Conservation (phyloP, 2,888 invertebrate species). For the Myopa testacea region DNA sequence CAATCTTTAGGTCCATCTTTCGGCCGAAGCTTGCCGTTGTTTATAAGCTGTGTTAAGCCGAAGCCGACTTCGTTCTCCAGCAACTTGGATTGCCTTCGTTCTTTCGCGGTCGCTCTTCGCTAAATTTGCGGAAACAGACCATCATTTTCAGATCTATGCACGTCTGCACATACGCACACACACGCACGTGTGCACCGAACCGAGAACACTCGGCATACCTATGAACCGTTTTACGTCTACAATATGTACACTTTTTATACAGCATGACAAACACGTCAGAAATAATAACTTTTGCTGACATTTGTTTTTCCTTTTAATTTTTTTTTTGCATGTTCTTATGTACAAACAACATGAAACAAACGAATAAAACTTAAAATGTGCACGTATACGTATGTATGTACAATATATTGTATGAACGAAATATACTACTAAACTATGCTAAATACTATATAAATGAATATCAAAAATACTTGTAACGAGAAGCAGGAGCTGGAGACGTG, state of each 20-base stretch:
- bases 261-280: slow-evolving; percentile 2
- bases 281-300: not conserved
- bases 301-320: slow-evolving; percentile 19
- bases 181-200: not conserved
- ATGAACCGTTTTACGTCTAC: not conserved
- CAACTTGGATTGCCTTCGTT: not conserved
- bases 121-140: no score
- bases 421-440: not conserved
- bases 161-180: not conserved
- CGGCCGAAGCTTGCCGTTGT: no score
- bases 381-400: slow-evolving; percentile 42
- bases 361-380: slow-evolving; percentile 38
- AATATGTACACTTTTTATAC: not conserved
- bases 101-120: not conserved
- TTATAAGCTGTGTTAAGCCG: no score
- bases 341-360: slow-evolving; percentile 24
- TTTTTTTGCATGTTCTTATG: slow-evolving; percentile 35
- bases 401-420: not conserved
- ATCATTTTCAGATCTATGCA: not conserved
- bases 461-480: not conserved
- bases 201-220: not conserved
- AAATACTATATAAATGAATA: not conserved
- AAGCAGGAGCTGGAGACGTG: slow-evolving; percentile 54
- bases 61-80: no score
- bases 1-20: no score